Evolutionary conservation across 2,888 invertebrate genomes (phyloP).

Genomic region (Orchestes rusci): DNA sequence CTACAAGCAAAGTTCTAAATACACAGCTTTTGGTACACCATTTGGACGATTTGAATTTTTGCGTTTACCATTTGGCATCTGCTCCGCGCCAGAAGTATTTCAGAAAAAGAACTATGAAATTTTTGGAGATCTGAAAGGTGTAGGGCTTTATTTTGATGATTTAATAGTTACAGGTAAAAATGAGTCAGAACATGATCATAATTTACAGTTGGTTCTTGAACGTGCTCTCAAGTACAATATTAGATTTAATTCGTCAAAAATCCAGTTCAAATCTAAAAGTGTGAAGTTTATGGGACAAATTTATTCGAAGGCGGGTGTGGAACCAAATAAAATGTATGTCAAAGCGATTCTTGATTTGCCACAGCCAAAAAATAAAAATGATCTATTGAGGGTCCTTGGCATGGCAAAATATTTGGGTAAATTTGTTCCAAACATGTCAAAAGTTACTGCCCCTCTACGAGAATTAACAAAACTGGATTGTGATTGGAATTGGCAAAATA

Average conservation of each 20-base stretch:
- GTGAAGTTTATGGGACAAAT: slow-evolving; percentile 17
- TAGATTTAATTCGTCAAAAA: slow-evolving; percentile 23
- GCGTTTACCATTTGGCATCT: neutral
- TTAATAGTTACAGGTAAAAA: slow-evolving; percentile 17
- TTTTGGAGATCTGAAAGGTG: slow-evolving; percentile 25
- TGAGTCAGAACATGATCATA: slow-evolving; percentile 22
- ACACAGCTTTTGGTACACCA: neutral
- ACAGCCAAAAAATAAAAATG: slow-evolving; percentile 19
- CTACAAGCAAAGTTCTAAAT: neutral
- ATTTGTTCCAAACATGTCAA: slow-evolving; percentile 10
- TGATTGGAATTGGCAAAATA: slow-evolving; percentile 21
- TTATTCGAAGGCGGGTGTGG: slow-evolving; percentile 22
- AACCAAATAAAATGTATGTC: slow-evolving; percentile 20
- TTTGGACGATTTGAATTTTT: slow-evolving; percentile 11
- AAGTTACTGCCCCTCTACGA: slow-evolving; percentile 21
- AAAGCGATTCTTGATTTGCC: slow-evolving; percentile 28
- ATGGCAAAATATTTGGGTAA: slow-evolving; percentile 26
- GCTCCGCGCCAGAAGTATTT: neutral
- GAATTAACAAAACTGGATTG: slow-evolving; percentile 23
- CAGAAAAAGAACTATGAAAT: slow-evolving; percentile 13
- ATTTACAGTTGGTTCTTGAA: slow-evolving; percentile 23
- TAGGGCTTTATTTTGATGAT: slow-evolving; percentile 25
- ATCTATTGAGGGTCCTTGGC: slow-evolving; percentile 25
- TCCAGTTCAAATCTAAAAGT: slow-evolving; percentile 15
- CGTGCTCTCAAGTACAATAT: slow-evolving; percentile 20